Evolutionary conservation across 2,797 vertebrate genomes (phyloP).

Genomic region (Uromys caudimaculatus): DNA sequence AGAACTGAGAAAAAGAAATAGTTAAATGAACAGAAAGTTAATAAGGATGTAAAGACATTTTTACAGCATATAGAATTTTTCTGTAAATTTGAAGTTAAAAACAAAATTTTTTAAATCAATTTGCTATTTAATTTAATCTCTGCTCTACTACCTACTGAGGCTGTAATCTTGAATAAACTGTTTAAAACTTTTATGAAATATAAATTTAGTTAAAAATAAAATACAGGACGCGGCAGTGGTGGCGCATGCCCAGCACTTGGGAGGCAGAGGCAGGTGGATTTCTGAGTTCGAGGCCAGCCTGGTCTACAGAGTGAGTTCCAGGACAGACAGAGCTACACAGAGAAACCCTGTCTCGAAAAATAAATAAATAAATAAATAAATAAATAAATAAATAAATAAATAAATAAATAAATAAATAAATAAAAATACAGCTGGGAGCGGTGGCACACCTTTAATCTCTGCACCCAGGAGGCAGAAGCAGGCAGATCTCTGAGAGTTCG

Average conservation of each 20-base stretch:
- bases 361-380: too few species aligned
- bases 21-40: neutral
- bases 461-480: too few species aligned
- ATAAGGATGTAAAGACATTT: neutral
- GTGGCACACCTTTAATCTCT: too few species aligned
- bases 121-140: neutral
- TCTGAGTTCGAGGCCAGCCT: too few species aligned
- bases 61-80: neutral
- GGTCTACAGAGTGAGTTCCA: neutral
- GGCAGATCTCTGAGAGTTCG: too few species aligned
- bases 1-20: neutral
- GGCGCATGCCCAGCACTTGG: too few species aligned
- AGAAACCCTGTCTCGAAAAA: neutral
- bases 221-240: too few species aligned
- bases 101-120: neutral
- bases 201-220: neutral
- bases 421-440: too few species aligned
- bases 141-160: neutral
- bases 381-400: too few species aligned
- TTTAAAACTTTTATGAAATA: neutral
- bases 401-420: too few species aligned
- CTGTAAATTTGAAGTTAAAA: constrained; percentile 31
- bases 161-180: neutral
- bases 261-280: too few species aligned
- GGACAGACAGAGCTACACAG: neutral